These are phyloP conservation scores for Bombus pyrosoma DNA, from an alignment of 1,140 invertebrate species.

Conservation along the genomic window DNA sequence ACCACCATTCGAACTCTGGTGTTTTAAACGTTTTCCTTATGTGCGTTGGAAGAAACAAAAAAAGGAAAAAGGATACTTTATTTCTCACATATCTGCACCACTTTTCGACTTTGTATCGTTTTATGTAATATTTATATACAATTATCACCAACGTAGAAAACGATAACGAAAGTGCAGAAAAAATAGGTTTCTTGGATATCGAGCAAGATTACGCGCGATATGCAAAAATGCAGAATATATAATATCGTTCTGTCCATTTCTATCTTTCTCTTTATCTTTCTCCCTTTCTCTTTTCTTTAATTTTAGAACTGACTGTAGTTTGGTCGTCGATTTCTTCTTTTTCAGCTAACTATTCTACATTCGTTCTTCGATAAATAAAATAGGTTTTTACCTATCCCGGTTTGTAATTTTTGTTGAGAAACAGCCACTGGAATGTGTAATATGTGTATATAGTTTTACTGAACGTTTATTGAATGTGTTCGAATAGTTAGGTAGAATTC, in stretches of 20 bases:
- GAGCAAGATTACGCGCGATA: not conserved
- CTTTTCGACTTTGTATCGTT: not conserved
- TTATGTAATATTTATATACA: slow-evolving; percentile 26
- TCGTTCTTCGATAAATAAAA: not conserved
- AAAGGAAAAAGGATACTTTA: not conserved
- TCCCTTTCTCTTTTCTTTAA: not conserved
- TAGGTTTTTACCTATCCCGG: not conserved
- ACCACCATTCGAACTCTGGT: slow-evolving; percentile 12
- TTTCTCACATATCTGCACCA: not conserved
- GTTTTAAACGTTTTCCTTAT: not conserved
- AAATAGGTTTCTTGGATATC: not conserved
- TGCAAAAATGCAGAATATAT: slow-evolving; percentile 12
- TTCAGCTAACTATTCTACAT: not conserved
- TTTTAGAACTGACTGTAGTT: slow-evolving; percentile 5
- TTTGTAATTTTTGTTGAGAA: not conserved
- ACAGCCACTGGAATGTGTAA: slow-evolving; percentile 38
- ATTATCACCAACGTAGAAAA: slow-evolving; percentile 35
- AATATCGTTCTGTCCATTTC: not conserved
- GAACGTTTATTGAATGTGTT: not conserved
- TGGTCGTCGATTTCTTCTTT: slow-evolving; percentile 26
- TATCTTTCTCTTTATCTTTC: not conserved
- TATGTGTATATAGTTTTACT: not conserved
- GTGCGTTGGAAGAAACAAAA: slow-evolving; percentile 32
- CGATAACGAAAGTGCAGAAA: slow-evolving; percentile 7
- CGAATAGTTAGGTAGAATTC: not conserved